These are phyloP conservation scores for Andrena minutula DNA, from an alignment of 2,888 invertebrate genomes.

Conservation along the genomic window DNA sequence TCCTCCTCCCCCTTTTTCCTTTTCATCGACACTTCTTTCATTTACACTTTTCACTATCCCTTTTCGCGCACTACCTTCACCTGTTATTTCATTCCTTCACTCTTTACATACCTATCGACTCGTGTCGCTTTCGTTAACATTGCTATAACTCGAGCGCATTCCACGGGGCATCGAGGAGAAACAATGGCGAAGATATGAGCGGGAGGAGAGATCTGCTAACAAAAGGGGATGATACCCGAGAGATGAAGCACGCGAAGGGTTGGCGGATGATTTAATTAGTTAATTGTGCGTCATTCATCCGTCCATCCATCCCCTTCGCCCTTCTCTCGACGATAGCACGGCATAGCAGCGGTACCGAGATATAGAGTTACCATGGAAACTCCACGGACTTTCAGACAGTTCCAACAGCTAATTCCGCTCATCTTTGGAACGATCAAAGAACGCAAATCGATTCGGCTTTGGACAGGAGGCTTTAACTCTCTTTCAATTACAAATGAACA, in stretches of 20 bases:
- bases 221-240: slow-evolving; percentile 80
- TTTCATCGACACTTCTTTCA: too few species aligned
- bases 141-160: slow-evolving; percentile 1
- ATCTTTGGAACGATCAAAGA: slow-evolving; percentile 43
- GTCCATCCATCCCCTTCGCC: slow-evolving; percentile 83
- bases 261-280: slow-evolving; percentile 84
- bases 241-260: slow-evolving; percentile 80
- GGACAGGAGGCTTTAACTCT: neutral
- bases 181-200: slow-evolving; percentile 74
- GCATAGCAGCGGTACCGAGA: slow-evolving; percentile 47
- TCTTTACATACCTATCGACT: neutral
- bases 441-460: slow-evolving; percentile 32
- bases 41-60: neutral
- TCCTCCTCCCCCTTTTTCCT: too few species aligned
- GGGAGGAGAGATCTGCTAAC: slow-evolving; percentile 75
- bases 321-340: slow-evolving; percentile 63
- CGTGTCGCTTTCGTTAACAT: neutral
- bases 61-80: neutral
- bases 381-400: slow-evolving; percentile 70
- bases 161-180: slow-evolving; percentile 55
- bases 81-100: neutral
- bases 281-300: slow-evolving; percentile 85
- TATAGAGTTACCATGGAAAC: slow-evolving; percentile 79
- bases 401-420: slow-evolving; percentile 63
- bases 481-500: too few species aligned